phyloP scores from a whole-genome alignment of 2,113 vertebrate genomes.

The Lota lota region DNA sequence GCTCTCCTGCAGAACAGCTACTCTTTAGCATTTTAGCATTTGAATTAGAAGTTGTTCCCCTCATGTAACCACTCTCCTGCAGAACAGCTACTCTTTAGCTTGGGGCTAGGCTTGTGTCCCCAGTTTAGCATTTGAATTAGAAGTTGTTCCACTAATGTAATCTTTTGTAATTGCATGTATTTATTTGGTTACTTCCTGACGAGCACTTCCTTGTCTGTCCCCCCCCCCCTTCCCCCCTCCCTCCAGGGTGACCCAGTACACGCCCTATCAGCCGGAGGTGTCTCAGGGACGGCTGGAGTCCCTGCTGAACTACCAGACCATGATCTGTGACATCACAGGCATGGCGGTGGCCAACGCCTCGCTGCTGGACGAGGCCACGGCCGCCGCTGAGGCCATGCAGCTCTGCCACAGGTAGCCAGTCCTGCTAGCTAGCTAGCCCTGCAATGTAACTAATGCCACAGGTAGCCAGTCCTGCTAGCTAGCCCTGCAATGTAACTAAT shows the following conservation, averaged over 20 bases:
- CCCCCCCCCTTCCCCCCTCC: background rate
- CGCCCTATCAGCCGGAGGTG: slow-evolving; percentile 96
- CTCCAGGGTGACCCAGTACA: slow-evolving; percentile 95
- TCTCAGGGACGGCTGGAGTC: slow-evolving; percentile 95
- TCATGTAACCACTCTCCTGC: no score
- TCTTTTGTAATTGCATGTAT: background rate
- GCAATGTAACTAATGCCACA: no score
- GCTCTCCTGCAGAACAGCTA: no score
- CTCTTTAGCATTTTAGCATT: no score
- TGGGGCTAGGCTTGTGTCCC: background rate
- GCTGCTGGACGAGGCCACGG: slow-evolving; percentile 91
- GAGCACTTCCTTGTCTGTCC: background rate
- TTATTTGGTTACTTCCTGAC: no score
- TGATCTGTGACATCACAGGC: slow-evolving; percentile 95
- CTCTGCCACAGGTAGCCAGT: slow-evolving; percentile 87
- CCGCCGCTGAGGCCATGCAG: slow-evolving; percentile 97
- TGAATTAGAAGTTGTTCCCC: no score
- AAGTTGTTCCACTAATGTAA: background rate
- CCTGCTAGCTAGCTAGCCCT: no score
- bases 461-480: no score
- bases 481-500: no score
- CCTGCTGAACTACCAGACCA: slow-evolving; percentile 95
- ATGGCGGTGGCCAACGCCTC: slow-evolving; percentile 93
- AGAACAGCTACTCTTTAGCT: no score
- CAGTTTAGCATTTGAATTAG: background rate